Percentiles rank a stretch among this genome's conserved stretches.
These are phyloP conservation scores for Agrotis exclamationis DNA, from an alignment of 2,888 invertebrate genomes.

Conservation along the genomic window DNA sequence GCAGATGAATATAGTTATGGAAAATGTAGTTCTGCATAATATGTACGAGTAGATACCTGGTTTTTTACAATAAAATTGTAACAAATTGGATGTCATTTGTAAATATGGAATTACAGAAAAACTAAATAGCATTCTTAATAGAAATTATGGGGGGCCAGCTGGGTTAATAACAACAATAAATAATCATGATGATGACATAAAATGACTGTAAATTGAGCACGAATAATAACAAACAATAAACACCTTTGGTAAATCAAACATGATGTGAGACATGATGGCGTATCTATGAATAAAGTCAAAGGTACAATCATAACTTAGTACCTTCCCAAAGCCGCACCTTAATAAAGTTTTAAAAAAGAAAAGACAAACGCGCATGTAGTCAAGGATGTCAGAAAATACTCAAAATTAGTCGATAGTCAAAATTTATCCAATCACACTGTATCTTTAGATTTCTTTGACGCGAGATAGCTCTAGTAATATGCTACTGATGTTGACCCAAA, in stretches of 20 bases:
- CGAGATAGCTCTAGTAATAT: conserved; percentile 48
- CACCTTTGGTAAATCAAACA: conserved; percentile 26
- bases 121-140: background rate
- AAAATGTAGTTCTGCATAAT: background rate
- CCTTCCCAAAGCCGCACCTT: no score
- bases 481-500: conserved; percentile 55
- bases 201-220: conserved; percentile 23
- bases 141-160: conserved; percentile 5
- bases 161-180: conserved; percentile 30
- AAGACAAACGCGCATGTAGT: no score
- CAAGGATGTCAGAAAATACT: background rate
- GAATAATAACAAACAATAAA: conserved; percentile 29
- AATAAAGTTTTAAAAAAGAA: no score
- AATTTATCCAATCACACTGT: background rate
- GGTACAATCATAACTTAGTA: no score
- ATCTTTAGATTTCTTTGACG: conserved; percentile 12
- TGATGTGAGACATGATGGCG: background rate
- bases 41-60: background rate
- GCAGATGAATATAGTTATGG: background rate
- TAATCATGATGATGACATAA: conserved; percentile 33
- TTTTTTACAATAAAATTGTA: background rate
- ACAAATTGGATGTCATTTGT: conserved; percentile 2
- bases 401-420: no score
- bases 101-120: conserved; percentile 14
- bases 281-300: background rate